Evolutionary conservation across 37 sponge, comb jelly and placozoan genomes (phyloP).

Genomic region (Axinella damicornis): DNA sequence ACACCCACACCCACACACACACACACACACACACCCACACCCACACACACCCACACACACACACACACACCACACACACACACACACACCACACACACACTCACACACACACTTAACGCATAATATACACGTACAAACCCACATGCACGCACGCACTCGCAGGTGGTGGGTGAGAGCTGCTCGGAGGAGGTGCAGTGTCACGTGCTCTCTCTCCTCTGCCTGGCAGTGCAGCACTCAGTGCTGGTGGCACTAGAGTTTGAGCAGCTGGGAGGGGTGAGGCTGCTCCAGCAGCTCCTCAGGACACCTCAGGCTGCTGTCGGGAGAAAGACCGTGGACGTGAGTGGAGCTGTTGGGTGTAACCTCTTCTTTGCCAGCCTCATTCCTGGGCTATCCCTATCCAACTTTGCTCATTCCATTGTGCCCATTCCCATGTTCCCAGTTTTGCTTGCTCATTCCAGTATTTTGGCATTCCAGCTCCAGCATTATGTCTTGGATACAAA

Average conservation of each 20-base stretch:
- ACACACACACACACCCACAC: slow-evolving; percentile 1
- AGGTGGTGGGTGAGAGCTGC: slow-evolving; percentile 75
- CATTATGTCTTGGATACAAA: no score
- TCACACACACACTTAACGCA: not conserved
- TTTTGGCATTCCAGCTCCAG: no score
- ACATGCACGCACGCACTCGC: no score
- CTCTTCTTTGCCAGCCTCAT: no score
- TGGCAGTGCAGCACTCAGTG: slow-evolving; percentile 50
- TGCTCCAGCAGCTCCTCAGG: slow-evolving; percentile 72
- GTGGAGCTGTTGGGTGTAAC: not conserved
- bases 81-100: not conserved
- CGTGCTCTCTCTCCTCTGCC: slow-evolving; percentile 49
- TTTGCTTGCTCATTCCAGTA: no score
- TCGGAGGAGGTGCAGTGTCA: slow-evolving; percentile 45
- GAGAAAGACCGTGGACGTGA: slow-evolving; percentile 51
- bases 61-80: slow-evolving; percentile 1
- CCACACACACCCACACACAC: not conserved
- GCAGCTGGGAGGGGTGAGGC: slow-evolving; percentile 50
- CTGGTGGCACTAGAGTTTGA: slow-evolving; percentile 61
- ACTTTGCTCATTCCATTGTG: no score
- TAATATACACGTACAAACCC: not conserved
- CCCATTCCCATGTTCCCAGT: no score
- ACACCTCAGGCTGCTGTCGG: slow-evolving; percentile 56
- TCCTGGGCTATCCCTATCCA: no score
- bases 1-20: not conserved